Base-by-base conservation (phyloP, 2,797 vertebrate species). In the Odontamblyopus lacepedii region DNA sequence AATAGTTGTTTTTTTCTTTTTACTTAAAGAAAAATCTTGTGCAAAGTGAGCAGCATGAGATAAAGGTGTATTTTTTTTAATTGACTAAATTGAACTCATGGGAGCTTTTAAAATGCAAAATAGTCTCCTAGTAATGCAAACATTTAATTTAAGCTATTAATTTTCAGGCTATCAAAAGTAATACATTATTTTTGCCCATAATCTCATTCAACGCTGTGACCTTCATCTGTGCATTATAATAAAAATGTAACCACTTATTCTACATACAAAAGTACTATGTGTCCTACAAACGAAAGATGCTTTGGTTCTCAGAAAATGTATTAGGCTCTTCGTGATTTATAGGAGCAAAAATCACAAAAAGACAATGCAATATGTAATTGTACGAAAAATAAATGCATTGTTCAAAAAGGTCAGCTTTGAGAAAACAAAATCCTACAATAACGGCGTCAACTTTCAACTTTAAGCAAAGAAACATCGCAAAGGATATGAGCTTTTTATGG, bases 401-500 rank as follows among this genome's bases (percentile, higher is more conserved):
- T 65, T 27, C 13, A 41, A 11, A 32, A n/a, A 65, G 41, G 63
- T 48, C 38, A 51, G 19, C 26, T 67, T 67, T 53, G 41, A 27
- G 27, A 53, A 75, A 71, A 57, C 16, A n/a, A 26, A 29, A 70
- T 56, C 18, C 12, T 23, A 2, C 26, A 29, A 51, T 12, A 69
- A 64, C 27, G 55, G 61, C 67, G 23, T 75, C 44, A 4, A 16
- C 27, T 27, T 41, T 61, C 60, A 27, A 53, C 74, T 60, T 0
- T 2, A 73, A 19, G 48, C 48, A 38, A 44, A 48, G 63, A 7
- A 29, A 76, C 67, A 59, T 26, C 63, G 18, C 62, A 61, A 73
- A 74, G 13, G 11, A 69, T 73, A 4, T 59, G 5, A 57, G 48
- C 48, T 32, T 30, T 13, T 56, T 13, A n/a, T 63, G 68, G 77